These are phyloP conservation scores for Drosophila biarmipes DNA, from an alignment of 1,140 invertebrate genomes.

Conservation along the genomic window DNA sequence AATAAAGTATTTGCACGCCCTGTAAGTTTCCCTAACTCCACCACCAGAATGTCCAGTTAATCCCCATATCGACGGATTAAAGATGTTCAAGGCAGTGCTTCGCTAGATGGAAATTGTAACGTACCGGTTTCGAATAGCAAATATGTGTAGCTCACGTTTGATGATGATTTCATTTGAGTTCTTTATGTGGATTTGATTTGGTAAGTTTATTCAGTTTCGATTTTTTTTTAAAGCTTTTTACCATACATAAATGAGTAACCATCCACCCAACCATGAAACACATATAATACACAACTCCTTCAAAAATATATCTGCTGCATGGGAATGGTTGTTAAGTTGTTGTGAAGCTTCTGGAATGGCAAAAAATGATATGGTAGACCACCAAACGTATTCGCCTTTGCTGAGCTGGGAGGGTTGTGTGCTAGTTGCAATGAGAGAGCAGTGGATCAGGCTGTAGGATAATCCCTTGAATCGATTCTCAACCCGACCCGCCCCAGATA, in stretches of 20 bases:
- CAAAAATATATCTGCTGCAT: conserved; percentile 48
- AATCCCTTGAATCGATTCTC: not conserved
- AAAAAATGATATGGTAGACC: conserved; percentile 15
- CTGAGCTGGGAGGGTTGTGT: conserved; percentile 23
- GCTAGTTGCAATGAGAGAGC: conserved; percentile 45
- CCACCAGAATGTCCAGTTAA: conserved; percentile 2
- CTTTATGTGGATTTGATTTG: conserved; percentile 31
- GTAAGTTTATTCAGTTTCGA: conserved; percentile 33
- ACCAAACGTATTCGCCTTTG: conserved; percentile 16
- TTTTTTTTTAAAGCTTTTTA: conserved; percentile 8
- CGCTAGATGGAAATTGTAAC: conserved; percentile 1
- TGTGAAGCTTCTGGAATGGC: conserved; percentile 64
- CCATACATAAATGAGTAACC: not conserved
- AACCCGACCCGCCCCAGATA: not conserved
- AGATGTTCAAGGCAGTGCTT: not conserved
- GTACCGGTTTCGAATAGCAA: conserved; percentile 11
- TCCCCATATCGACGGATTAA: conserved; percentile 1
- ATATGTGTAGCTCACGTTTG: conserved; percentile 5
- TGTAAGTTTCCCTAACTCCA: not conserved
- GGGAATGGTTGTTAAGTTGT: conserved; percentile 68
- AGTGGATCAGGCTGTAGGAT: conserved; percentile 23
- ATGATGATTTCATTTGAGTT: conserved; percentile 35
- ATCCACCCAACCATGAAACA: not conserved
- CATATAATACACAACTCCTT: conserved; percentile 16
- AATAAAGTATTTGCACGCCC: not conserved